Percentiles rank a stretch among this genome's conserved stretches.
These are phyloP conservation scores for Trichomalopsis sarcophagae DNA, from an alignment of 1,140 invertebrate genomes.

Conservation along the genomic window DNA sequence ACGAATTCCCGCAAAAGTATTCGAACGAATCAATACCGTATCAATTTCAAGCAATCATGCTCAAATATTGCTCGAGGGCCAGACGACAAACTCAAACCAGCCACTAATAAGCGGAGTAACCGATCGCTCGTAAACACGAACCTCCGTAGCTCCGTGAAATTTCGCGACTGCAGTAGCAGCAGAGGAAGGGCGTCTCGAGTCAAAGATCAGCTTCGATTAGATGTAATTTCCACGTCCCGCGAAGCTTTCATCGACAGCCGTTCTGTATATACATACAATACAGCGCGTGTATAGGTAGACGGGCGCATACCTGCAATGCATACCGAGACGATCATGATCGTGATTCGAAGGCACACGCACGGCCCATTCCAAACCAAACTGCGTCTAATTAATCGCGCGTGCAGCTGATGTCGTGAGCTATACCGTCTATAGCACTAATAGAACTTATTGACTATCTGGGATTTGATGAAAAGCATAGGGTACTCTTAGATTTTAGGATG, in stretches of 20 bases:
- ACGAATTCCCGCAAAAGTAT: too few relatives aligned
- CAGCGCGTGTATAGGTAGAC: too few relatives aligned
- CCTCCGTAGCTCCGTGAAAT: not conserved
- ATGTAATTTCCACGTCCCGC: constrained; percentile 4
- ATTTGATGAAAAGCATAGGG: not conserved
- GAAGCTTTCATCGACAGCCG: not conserved
- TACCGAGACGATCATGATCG: not conserved
- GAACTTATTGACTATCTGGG: not conserved
- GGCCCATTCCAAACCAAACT: not conserved
- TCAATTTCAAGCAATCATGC: not conserved
- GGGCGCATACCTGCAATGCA: not conserved
- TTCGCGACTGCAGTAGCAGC: not conserved
- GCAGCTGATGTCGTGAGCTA: not conserved
- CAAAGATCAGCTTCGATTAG: constrained; percentile 15
- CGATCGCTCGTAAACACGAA: not conserved
- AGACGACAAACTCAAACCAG: not conserved
- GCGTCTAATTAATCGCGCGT: not conserved
- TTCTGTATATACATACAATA: not conserved
- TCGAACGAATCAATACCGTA: not conserved
- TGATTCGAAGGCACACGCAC: not conserved
- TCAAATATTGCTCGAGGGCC: not conserved
- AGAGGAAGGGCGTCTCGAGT: not conserved
- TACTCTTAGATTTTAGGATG: not conserved
- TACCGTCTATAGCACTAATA: not conserved
- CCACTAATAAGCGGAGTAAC: not conserved